Evolutionary conservation across 2,113 vertebrate species (phyloP).

Genomic region (Azemiops feae): DNA sequence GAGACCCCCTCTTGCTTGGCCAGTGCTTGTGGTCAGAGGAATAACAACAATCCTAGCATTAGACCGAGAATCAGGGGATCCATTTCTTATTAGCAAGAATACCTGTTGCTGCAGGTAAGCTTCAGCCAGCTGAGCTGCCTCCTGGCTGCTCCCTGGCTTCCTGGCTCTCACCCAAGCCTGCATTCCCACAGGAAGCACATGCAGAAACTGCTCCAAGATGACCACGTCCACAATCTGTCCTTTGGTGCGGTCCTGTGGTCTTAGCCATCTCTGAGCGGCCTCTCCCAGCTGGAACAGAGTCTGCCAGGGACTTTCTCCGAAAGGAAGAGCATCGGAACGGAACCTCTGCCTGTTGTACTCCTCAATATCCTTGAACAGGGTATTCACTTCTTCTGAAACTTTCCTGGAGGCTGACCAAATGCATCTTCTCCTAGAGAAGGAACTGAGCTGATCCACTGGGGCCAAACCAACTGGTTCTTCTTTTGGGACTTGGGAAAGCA

Average conservation of each 20-base stretch:
- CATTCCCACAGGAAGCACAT: neutral
- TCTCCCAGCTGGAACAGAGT: neutral
- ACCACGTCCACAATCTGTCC: slow-evolving; percentile 6
- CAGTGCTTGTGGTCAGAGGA: neutral
- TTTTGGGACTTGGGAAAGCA: neutral
- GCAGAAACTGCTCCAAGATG: slow-evolving; percentile 19
- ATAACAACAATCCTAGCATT: neutral
- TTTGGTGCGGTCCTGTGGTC: neutral
- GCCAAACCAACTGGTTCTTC: neutral
- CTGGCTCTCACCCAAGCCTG: slow-evolving; percentile 18
- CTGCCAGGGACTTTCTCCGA: slow-evolving; percentile 7
- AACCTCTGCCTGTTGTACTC: neutral
- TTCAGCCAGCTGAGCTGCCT: slow-evolving; percentile 21
- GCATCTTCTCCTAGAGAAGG: neutral
- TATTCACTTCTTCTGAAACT: neutral
- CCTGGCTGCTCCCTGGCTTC: neutral
- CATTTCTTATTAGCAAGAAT: neutral
- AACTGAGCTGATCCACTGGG: neutral
- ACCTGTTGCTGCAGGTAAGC: slow-evolving; percentile 12
- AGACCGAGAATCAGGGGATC: neutral
- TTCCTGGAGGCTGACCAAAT: neutral
- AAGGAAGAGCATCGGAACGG: neutral
- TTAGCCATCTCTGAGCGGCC: neutral
- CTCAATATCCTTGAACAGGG: neutral
- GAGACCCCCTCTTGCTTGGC: neutral